Percentiles rank a stretch among this genome's conserved stretches.
phyloP scores from a whole-genome alignment of 1,140 invertebrate species.

The Pteromalus puparum region DNA sequence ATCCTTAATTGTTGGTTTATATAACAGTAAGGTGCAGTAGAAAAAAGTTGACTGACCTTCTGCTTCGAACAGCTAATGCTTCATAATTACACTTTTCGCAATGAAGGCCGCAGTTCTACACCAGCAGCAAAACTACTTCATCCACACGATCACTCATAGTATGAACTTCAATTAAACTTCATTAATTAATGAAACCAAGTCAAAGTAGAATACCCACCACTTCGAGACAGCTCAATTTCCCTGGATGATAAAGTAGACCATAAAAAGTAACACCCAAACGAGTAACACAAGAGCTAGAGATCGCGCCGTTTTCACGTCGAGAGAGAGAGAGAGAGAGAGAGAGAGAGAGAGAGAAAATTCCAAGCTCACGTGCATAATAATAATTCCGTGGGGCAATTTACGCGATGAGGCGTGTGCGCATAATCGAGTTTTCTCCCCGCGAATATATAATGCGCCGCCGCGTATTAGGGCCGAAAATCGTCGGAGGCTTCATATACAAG shows the following conservation, averaged over 20 bases:
- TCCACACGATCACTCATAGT: neutral
- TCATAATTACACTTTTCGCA: neutral
- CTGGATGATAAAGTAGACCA: neutral
- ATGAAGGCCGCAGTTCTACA: neutral
- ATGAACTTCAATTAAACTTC: no score
- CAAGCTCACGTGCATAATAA: constrained; percentile 23
- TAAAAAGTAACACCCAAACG: neutral
- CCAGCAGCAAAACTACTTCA: neutral
- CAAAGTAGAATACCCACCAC: neutral
- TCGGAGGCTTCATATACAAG: neutral
- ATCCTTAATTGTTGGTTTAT: no score
- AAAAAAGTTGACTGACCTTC: no score
- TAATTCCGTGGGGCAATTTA: neutral
- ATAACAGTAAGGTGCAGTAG: no score
- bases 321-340: neutral
- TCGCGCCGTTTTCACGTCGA: neutral
- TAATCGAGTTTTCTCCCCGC: constrained; percentile 16
- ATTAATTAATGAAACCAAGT: neutral
- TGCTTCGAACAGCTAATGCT: neutral
- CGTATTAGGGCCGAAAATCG: constrained; percentile 7
- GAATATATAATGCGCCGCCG: neutral
- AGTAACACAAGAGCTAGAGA: neutral
- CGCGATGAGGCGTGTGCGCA: constrained; percentile 1
- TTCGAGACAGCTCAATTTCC: neutral
- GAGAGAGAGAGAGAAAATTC: neutral